Percentiles rank a stretch among this genome's conserved stretches.
These are phyloP conservation scores for Xiphophorus hellerii DNA, from an alignment of 2,113 vertebrate genomes.

Conservation along the genomic window DNA sequence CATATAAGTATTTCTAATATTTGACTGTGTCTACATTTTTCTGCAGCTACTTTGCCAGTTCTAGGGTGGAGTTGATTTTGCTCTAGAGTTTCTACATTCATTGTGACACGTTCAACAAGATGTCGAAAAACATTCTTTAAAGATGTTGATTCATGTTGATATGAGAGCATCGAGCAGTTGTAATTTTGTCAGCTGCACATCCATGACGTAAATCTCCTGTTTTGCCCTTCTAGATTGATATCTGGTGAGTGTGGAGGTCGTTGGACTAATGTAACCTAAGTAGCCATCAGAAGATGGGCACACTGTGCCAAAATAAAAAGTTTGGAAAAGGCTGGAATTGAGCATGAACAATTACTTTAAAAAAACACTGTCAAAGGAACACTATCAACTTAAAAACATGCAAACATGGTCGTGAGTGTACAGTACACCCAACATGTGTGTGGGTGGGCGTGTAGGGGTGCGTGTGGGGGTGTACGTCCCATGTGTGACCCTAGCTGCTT, in stretches of 20 bases:
- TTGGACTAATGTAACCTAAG: not conserved
- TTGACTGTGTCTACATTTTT: too few relatives aligned
- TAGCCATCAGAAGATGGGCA: not conserved
- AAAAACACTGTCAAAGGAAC: not conserved
- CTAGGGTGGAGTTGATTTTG: too few relatives aligned
- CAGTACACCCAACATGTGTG: not conserved
- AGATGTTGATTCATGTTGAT: too few relatives aligned
- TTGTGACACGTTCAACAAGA: too few relatives aligned
- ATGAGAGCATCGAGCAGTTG: not conserved
- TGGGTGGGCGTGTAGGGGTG: not conserved
- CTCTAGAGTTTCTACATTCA: too few relatives aligned
- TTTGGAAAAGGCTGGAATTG: too few relatives aligned
- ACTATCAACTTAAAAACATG: not conserved
- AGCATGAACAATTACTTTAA: too few relatives aligned
- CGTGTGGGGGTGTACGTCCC: not conserved
- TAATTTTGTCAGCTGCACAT: not conserved
- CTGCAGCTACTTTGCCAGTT: too few relatives aligned
- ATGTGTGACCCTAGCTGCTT: slow-evolving; percentile 9
- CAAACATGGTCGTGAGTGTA: not conserved
- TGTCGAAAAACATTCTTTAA: too few relatives aligned
- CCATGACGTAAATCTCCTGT: not conserved
- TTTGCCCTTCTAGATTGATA: too few relatives aligned
- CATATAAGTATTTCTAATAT: too few relatives aligned
- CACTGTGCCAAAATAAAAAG: not conserved
- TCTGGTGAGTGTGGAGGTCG: too few relatives aligned